phyloP scores from a whole-genome alignment of 2,888 invertebrate genomes.

The Laothoe populi region DNA sequence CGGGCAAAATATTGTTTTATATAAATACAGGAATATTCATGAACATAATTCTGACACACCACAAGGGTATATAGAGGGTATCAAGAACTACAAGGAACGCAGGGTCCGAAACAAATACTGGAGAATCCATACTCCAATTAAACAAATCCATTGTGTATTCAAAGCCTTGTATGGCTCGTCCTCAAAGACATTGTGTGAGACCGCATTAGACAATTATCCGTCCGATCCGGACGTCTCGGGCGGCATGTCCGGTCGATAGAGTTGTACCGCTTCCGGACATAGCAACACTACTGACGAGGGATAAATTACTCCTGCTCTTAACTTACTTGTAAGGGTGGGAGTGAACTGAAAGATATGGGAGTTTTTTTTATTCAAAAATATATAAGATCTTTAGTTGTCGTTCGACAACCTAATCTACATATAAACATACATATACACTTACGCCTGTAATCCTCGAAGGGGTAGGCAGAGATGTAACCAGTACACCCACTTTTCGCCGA shows the following conservation, averaged over 20 bases:
- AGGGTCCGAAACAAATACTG: too few relatives aligned
- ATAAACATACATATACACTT: too few relatives aligned
- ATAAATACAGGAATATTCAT: too few relatives aligned
- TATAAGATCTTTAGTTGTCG: too few relatives aligned
- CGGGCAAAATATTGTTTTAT: too few relatives aligned
- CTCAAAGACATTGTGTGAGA: slow-evolving; percentile 12
- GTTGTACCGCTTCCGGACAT: slow-evolving; percentile 10
- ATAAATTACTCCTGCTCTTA: slow-evolving; percentile 7
- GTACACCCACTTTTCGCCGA: too few relatives aligned
- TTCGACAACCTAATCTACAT: too few relatives aligned
- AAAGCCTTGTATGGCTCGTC: background rate
- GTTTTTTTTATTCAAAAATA: background rate
- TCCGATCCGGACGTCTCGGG: slow-evolving; percentile 20
- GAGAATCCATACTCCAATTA: background rate
- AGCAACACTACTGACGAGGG: slow-evolving; percentile 8
- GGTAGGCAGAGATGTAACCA: too few relatives aligned
- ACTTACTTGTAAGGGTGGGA: background rate
- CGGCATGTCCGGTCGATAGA: slow-evolving; percentile 18
- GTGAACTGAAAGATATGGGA: background rate
- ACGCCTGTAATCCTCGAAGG: too few relatives aligned
- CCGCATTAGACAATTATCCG: slow-evolving; percentile 12
- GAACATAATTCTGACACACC: too few relatives aligned
- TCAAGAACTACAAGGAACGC: too few relatives aligned
- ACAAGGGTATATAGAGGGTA: too few relatives aligned
- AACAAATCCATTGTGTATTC: slow-evolving; percentile 3